Conservation (phyloP, 2,888 invertebrate species). For the Platycnemis pennipes region DNA sequence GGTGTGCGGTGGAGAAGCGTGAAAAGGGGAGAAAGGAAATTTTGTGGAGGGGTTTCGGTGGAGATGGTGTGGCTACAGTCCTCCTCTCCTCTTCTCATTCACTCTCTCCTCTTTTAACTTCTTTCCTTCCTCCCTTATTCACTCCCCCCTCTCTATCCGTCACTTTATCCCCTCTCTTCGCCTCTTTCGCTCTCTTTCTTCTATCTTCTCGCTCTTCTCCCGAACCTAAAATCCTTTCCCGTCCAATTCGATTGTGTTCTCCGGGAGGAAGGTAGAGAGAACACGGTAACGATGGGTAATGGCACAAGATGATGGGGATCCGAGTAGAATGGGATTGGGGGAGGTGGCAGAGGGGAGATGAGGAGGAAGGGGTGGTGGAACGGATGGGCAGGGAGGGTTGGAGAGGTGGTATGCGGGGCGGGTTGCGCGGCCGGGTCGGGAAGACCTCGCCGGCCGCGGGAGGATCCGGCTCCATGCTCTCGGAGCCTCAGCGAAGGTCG, state of each 20-base stretch:
- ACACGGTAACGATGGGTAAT: slow-evolving; percentile 61
- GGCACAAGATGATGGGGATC: slow-evolving; percentile 64
- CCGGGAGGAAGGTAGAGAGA: slow-evolving; percentile 37
- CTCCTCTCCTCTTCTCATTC: no score
- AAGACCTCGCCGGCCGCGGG: background rate
- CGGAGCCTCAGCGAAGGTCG: background rate
- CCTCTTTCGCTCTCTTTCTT: background rate
- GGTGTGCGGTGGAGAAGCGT: background rate
- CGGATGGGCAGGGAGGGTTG: slow-evolving; percentile 45
- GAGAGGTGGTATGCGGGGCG: slow-evolving; percentile 5
- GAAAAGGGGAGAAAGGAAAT: background rate
- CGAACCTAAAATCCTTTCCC: slow-evolving; percentile 40
- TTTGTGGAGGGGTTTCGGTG: background rate
- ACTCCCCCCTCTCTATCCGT: background rate
- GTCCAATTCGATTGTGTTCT: slow-evolving; percentile 66
- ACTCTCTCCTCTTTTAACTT: background rate
- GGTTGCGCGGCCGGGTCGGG: background rate
- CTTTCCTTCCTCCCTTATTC: background rate
- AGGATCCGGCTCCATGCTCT: no score
- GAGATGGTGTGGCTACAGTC: background rate
- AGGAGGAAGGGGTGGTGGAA: background rate
- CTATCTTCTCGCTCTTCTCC: background rate
- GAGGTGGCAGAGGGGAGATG: background rate
- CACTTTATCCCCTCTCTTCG: background rate
- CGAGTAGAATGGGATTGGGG: background rate